Base-by-base conservation (phyloP, 1,140 invertebrate genomes). In the Telenomus remus region DNA sequence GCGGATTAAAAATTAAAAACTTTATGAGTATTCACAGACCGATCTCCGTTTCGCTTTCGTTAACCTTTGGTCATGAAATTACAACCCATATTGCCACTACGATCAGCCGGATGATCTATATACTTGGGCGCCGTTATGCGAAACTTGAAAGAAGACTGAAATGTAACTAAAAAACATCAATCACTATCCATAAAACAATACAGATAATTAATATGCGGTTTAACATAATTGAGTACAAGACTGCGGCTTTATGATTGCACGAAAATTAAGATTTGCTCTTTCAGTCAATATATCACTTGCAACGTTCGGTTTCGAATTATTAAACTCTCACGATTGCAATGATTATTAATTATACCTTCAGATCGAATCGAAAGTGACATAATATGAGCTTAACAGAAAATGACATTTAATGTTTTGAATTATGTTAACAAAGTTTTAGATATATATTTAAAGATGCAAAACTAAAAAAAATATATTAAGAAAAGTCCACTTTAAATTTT, bases 121-220 rank as follows among this genome's bases (percentile, higher is more conserved):
- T 76, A 65, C 60, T 78, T 75, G 53, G 48, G 27, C 53, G 35
- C 64, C 56, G 65, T 56, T 39, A 44, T 59, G 59, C 64, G 43
- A 76, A 59, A 65, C 34, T 74, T 14, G 54, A 64, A 71, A 51
- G 71, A 65, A 64, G 57, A 69, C 66, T 48, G 35, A 49, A 63
- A 42, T 42, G 6, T 3, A 6, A 27, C 19, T 27, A 27, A 27
- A 27, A 27, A 76, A 63, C 78, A 83, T 84, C 79, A 82, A 83
- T 83, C 82, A 82, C 78, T 78, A 82, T 80, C 59, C 77, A 66
- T 82, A 81, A 83, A 83, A 83, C 81, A 82, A 82, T 82, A 79
- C 70, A 69, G 76, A 82, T 85, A 82, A 85, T 85, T 85, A 83
- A 85, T 84, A 84, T 76, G 78, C 66, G 79, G 76, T 80, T 83